Percentiles rank a stretch among this genome's conserved stretches.
phyloP scores from a whole-genome alignment of 2,113 vertebrate genomes.

The Pygoscelis adeliae region DNA sequence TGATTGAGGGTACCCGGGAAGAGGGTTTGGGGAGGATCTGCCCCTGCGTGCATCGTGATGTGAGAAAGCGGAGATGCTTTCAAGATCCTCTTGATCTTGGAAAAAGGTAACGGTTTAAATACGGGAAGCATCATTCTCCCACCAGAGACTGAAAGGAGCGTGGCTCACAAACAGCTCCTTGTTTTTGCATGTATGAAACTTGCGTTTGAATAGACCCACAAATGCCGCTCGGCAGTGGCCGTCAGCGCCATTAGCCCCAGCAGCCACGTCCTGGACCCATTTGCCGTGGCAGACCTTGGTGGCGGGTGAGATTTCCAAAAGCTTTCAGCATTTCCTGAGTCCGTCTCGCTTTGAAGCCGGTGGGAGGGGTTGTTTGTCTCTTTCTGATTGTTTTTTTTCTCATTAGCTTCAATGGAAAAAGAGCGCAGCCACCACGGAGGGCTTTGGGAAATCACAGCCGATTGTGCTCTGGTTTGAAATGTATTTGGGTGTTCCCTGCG shows the following conservation, averaged over 20 bases:
- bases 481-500: background rate
- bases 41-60: rapidly evolving
- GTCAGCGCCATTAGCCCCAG: background rate
- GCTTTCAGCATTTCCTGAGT: background rate
- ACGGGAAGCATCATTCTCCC: background rate
- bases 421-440: background rate
- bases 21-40: too few species aligned
- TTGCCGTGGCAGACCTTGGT: background rate
- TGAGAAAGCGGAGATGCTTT: background rate
- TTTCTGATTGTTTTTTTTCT: background rate
- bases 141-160: rapidly evolving
- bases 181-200: rapidly evolving
- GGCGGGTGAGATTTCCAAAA: background rate
- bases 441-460: background rate
- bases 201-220: background rate
- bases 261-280: background rate
- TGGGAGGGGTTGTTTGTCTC: background rate
- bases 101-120: background rate
- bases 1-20: too few species aligned
- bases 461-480: background rate
- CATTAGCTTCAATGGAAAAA: background rate
- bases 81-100: background rate
- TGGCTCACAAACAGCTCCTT: background rate
- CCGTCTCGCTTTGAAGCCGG: background rate
- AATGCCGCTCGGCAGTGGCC: background rate